Base-by-base conservation (phyloP, 2,888 invertebrate species). In the Masnerella sp. region DNA sequence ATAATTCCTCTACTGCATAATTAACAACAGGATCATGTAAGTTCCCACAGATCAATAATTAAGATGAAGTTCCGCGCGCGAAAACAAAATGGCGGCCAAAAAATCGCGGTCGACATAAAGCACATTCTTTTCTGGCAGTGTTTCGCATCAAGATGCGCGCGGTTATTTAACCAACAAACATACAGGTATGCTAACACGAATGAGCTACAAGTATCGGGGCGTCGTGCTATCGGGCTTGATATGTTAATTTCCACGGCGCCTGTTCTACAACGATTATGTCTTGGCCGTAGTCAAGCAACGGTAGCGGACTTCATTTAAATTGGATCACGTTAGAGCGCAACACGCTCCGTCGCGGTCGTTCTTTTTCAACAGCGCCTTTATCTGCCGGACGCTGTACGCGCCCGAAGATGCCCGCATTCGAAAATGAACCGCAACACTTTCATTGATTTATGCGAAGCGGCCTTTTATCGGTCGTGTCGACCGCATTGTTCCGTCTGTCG, bases 221-320 rank as follows among this genome's bases (percentile, higher is more conserved):
- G 77, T 78, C 70, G 70, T 77, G 78, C 80, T 84, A 84, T 84
- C 83, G 81, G 78, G 74, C 79, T n/a, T 81, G 82, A 85, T 85
- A 84, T 85, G 85, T 84, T 85, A 84, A 84, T 85, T 83, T 82
- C 74, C 67, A 73, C 77, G 82, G 81, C 82, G 80, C 80, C 80
- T 77, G 75, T 78, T 77, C 76, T 75, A 64, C 77, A 68, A 65
- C 70, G 72, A 70, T 77, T 77, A 74, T 73, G 72, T 75, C 76
- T 77, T 74, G 72, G 54, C 74, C 54, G 67, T 67, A 74, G 75
- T 73, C 68, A 77, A 73, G 78, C 75, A 76, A 73, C 74, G 54
- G 77, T 61, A 74, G 70, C 77, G 75, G 77, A 76, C 81, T 82
- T 78, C 79, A 81, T 84, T 84, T 82, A 82, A 84, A 84, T 84